A percentile compares a stretch with the other conserved stretches of the same genome.
phyloP scores from a whole-genome alignment of 2,797 vertebrate species.

The Coendou prehensilis region DNA sequence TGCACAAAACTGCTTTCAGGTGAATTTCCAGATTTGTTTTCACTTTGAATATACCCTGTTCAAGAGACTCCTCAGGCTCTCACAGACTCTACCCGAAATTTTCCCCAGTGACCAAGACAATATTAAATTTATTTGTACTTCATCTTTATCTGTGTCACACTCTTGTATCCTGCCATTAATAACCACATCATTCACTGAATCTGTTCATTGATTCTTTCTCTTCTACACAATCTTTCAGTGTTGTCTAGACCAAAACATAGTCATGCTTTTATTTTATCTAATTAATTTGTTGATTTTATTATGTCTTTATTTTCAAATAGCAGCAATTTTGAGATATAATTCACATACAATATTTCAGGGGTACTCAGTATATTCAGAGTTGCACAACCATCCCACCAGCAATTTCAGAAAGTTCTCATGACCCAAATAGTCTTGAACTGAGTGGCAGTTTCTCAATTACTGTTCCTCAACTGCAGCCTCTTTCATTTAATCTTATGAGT shows the following conservation, averaged over 20 bases:
- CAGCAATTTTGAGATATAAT: background rate
- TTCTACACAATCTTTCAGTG: background rate
- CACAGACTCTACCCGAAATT: background rate
- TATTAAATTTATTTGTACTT: background rate
- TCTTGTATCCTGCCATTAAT: background rate
- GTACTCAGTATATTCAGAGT: background rate
- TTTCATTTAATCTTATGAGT: background rate
- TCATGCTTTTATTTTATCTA: background rate
- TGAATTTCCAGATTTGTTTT: background rate
- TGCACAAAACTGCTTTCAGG: background rate
- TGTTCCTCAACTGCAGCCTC: background rate
- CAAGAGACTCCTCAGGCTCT: background rate
- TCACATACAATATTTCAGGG: background rate
- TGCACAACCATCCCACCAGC: background rate
- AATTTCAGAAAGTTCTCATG: background rate
- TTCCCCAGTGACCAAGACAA: background rate
- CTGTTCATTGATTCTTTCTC: background rate
- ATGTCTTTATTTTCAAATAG: background rate
- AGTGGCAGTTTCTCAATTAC: background rate
- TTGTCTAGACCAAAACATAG: background rate
- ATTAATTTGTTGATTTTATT: background rate
- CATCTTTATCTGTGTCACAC: background rate
- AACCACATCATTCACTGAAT: background rate
- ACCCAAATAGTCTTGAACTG: background rate
- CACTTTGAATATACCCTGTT: background rate